Percentiles rank a stretch among this genome's conserved stretches.
Conservation (phyloP, 1,140 invertebrate species). For the Andricus grossulariae region DNA sequence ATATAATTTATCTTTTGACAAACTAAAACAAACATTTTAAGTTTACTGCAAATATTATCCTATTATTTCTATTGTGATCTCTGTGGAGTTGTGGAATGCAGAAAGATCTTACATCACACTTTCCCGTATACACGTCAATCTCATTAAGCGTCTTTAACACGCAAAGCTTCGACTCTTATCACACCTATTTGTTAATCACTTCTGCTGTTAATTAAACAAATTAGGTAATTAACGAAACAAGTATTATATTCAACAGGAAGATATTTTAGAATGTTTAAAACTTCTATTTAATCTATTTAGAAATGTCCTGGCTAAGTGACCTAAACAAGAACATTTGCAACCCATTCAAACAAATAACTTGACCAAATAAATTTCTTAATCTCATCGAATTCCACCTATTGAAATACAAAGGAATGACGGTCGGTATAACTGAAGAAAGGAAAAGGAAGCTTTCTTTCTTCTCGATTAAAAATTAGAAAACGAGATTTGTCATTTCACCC, state of each 20-base stretch:
- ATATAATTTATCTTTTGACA: no score
- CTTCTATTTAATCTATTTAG: no score
- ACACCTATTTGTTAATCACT: slow-evolving; percentile 12
- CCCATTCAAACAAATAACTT: no score
- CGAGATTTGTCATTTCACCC: background rate
- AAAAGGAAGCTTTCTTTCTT: no score
- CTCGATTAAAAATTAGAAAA: background rate
- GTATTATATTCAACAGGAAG: background rate
- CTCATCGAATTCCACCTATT: background rate
- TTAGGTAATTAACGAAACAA: background rate
- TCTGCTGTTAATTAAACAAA: background rate
- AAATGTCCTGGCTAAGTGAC: no score
- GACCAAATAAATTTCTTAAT: no score
- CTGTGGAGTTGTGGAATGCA: background rate
- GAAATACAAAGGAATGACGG: slow-evolving; percentile 30
- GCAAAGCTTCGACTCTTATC: slow-evolving; percentile 1
- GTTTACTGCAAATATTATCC: no score
- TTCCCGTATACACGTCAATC: background rate
- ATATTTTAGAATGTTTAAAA: background rate
- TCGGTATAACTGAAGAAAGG: background rate
- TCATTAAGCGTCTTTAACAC: background rate
- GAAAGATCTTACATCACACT: background rate
- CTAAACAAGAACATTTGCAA: no score
- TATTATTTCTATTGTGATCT: no score
- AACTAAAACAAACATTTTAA: no score